Percentiles rank a stretch among this genome's conserved stretches.
Evolutionary conservation across 2,113 vertebrate genomes (phyloP).

Genomic region (Emydocephalus ijimae): DNA sequence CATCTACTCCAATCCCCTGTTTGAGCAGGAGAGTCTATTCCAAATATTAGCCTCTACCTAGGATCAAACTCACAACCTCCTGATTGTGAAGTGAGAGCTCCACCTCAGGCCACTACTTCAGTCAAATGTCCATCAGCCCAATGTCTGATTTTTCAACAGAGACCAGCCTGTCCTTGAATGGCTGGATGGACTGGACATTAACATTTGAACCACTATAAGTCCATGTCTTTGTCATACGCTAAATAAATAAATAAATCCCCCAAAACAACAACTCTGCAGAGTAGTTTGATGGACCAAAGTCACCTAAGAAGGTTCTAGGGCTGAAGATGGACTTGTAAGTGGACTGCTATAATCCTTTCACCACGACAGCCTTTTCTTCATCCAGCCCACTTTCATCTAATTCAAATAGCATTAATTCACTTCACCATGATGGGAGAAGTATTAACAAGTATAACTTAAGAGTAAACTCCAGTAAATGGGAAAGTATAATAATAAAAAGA

Average conservation of each 20-base stretch:
- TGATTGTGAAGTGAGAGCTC: no score
- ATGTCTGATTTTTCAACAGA: no score
- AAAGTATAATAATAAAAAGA: not conserved
- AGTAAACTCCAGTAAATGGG: not conserved
- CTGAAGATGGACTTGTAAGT: not conserved
- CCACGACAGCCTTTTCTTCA: not conserved
- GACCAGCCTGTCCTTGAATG: no score
- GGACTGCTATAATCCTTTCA: not conserved
- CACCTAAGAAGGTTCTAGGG: not conserved
- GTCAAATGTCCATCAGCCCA: no score
- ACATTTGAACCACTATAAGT: no score
- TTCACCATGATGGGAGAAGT: not conserved
- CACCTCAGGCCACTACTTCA: no score
- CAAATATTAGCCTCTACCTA: no score
- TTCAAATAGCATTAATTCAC: not conserved
- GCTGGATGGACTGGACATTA: no score
- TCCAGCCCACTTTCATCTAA: not conserved
- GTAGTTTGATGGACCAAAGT: not conserved
- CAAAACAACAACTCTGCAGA: not conserved
- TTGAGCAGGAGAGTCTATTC: no score
- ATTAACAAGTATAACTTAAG: not conserved
- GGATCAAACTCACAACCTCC: no score
- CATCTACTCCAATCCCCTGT: no score
- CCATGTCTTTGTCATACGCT: no score
- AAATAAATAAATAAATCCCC: not conserved